These are phyloP conservation scores for Hemitrygon akajei DNA, from an alignment of 2,797 vertebrate species.

Conservation along the genomic window DNA sequence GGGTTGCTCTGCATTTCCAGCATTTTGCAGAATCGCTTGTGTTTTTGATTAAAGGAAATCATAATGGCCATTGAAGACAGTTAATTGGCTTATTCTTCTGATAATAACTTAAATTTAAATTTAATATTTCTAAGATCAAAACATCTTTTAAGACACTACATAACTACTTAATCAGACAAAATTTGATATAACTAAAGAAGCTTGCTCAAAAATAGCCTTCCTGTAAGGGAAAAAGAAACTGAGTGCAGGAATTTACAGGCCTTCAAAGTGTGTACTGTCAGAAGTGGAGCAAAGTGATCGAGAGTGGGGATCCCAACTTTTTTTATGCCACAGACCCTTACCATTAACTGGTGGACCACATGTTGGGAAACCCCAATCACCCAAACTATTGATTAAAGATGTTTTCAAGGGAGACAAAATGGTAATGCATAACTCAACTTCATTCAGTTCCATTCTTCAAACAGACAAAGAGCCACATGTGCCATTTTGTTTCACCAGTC, in stretches of 20 bases:
- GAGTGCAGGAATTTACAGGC: no score
- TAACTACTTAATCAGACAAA: background rate
- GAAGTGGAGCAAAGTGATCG: no score
- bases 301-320: no score
- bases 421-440: background rate
- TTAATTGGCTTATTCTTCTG: background rate
- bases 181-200: background rate
- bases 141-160: background rate
- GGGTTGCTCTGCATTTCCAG: no score
- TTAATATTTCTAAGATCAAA: background rate
- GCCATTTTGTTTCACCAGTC: background rate
- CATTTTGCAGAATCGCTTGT: no score
- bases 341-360: no score
- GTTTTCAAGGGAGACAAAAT: background rate
- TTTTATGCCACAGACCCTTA: no score
- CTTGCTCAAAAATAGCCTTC: background rate
- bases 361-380: no score
- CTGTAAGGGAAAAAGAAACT: background rate
- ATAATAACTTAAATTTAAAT: background rate
- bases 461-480: background rate
- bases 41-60: background rate
- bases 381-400: background rate
- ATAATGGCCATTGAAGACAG: background rate
- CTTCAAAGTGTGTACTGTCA: no score
- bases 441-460: background rate